These are phyloP conservation scores for Gymnothorax javanicus DNA, from an alignment of 2,797 vertebrate genomes.

Conservation along the genomic window DNA sequence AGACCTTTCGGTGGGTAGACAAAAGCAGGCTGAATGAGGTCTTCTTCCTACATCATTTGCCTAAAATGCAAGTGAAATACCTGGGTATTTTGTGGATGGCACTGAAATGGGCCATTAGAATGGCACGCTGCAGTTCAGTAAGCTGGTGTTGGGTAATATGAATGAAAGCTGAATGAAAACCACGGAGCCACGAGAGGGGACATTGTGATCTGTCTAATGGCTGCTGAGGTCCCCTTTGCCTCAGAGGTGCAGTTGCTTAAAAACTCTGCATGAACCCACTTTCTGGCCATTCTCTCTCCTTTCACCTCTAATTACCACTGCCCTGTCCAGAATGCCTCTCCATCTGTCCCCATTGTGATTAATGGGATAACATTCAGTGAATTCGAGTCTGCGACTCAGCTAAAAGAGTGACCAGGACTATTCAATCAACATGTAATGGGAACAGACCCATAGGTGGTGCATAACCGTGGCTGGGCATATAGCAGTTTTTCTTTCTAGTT, in stretches of 20 bases:
- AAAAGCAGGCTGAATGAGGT: no score
- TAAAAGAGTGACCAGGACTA: slow-evolving; percentile 43
- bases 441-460: no score
- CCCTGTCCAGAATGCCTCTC: slow-evolving; percentile 77
- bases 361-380: slow-evolving; percentile 68
- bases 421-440: not conserved
- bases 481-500: no score
- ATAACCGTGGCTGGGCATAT: no score
- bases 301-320: slow-evolving; percentile 76
- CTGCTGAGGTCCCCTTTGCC: slow-evolving; percentile 57
- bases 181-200: not conserved
- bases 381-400: slow-evolving; percentile 51
- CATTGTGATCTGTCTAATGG: slow-evolving; percentile 59
- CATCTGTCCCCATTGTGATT: slow-evolving; percentile 75
- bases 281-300: slow-evolving; percentile 69
- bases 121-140: not conserved
- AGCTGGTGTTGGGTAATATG: not conserved
- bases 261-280: slow-evolving; percentile 64
- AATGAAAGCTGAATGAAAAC: not conserved
- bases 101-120: not conserved
- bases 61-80: not conserved
- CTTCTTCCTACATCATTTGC: no score
- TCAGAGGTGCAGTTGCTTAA: slow-evolving; percentile 66
- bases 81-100: not conserved
- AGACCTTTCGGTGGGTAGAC: no score